phyloP scores from a whole-genome alignment of 2,113 vertebrate genomes.

The Sporophila hypoxantha region DNA sequence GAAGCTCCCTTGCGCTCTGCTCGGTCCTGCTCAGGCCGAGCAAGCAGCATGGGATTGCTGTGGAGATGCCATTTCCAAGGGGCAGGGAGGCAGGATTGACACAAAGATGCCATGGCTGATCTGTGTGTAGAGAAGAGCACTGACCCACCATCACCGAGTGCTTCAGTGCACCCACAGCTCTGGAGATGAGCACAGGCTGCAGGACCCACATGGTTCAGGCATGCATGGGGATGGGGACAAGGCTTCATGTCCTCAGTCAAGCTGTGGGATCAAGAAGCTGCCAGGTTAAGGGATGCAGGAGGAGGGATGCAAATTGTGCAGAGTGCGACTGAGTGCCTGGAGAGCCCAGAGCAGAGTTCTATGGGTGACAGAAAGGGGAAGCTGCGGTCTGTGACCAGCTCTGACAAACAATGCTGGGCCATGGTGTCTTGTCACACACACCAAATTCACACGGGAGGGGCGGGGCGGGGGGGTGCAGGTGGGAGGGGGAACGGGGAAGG shows the following conservation, averaged over 20 bases:
- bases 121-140: not conserved
- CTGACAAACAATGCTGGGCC: not conserved
- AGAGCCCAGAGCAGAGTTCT: not conserved
- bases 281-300: not conserved
- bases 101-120: not conserved
- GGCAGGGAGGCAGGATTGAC: not conserved
- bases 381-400: not conserved
- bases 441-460: not conserved
- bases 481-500: not conserved
- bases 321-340: not conserved
- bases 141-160: not conserved
- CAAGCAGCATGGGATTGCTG: fast-evolving
- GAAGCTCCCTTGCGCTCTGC: not conserved
- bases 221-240: not conserved
- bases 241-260: not conserved
- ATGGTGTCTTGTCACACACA: not conserved
- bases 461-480: not conserved
- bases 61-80: not conserved
- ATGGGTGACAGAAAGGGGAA: not conserved
- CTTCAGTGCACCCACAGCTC: not conserved
- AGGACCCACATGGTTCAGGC: not conserved
- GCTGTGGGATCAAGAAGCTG: not conserved
- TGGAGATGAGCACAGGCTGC: not conserved
- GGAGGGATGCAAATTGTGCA: not conserved
- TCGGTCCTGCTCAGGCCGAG: not conserved